Conservation (phyloP, 1,140 invertebrate species). For the Musca domestica region DNA sequence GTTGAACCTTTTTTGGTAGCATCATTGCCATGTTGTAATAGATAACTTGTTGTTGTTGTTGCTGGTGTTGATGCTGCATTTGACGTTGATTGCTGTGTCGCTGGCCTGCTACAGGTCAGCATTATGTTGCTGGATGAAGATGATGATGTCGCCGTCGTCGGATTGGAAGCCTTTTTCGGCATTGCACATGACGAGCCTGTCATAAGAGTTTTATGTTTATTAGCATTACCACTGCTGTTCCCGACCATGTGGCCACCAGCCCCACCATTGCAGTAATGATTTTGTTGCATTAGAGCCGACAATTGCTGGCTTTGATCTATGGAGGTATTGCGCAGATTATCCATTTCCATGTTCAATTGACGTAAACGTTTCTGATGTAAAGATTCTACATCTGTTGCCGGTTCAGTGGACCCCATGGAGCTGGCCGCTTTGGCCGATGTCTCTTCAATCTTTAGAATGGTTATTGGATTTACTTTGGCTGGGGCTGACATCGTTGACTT, state of each 20-base stretch:
- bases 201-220: slow-evolving; percentile 24
- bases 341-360: slow-evolving; percentile 40
- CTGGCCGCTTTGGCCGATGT: slow-evolving; percentile 13
- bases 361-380: slow-evolving; percentile 45
- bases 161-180: not conserved
- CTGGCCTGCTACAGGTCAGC: not conserved
- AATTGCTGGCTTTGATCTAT: slow-evolving; percentile 24
- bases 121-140: slow-evolving; percentile 3
- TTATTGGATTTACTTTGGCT: slow-evolving; percentile 19
- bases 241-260: slow-evolving; percentile 16
- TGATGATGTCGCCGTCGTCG: not conserved
- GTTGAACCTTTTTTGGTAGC: slow-evolving; percentile 54
- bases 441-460: slow-evolving; percentile 51
- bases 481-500: not conserved
- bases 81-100: slow-evolving; percentile 21
- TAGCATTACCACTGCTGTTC: not conserved
- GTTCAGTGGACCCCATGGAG: slow-evolving; percentile 8
- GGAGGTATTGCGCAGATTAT: slow-evolving; percentile 34
- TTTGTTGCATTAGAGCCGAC: slow-evolving; percentile 20
- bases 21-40: slow-evolving; percentile 39
- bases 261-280: slow-evolving; percentile 4
- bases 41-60: slow-evolving; percentile 35
- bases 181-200: slow-evolving; percentile 3
- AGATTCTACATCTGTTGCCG: slow-evolving; percentile 15
- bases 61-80: slow-evolving; percentile 33